Conservation (phyloP, 1,140 invertebrate species). For the Cotesia chilonis region DNA sequence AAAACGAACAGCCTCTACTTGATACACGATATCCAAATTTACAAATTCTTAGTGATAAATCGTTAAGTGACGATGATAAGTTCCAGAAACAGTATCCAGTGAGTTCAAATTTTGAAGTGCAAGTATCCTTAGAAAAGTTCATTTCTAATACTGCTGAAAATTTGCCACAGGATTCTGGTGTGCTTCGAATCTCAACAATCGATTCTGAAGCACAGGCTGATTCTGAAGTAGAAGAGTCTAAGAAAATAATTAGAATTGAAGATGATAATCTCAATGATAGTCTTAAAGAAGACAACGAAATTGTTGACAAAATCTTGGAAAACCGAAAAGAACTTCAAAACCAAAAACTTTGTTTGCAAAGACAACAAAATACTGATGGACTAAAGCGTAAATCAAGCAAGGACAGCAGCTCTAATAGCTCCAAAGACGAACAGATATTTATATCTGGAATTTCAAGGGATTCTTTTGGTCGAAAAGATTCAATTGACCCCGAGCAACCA, state of each 20-base stretch:
- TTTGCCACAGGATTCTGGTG: too few species aligned
- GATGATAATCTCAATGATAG: background rate
- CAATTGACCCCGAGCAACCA: constrained; percentile 44
- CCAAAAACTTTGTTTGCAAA: background rate
- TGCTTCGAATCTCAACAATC: constrained; percentile 42
- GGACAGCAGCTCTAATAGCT: constrained; percentile 55
- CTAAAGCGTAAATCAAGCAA: constrained; percentile 54
- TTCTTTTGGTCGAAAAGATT: constrained; percentile 44
- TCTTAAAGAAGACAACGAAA: background rate
- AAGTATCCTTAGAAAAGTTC: constrained; percentile 36
- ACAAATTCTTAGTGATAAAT: background rate
- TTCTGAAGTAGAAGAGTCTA: background rate
- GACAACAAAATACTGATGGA: constrained; percentile 37
- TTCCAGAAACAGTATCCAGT: constrained; percentile 51
- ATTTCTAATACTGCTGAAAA: constrained; percentile 41
- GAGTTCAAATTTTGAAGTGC: constrained; percentile 32
- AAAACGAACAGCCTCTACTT: background rate
- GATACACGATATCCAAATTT: constrained; percentile 13
- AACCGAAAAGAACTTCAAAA: background rate
- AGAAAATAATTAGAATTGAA: background rate
- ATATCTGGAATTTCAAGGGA: constrained; percentile 41
- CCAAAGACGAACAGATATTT: constrained; percentile 51
- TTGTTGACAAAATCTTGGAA: constrained; percentile 11
- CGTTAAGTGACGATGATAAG: constrained; percentile 20
- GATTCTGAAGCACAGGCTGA: background rate